phyloP scores from a whole-genome alignment of 2,797 vertebrate species.

The Pseudopleuronectes americanus region DNA sequence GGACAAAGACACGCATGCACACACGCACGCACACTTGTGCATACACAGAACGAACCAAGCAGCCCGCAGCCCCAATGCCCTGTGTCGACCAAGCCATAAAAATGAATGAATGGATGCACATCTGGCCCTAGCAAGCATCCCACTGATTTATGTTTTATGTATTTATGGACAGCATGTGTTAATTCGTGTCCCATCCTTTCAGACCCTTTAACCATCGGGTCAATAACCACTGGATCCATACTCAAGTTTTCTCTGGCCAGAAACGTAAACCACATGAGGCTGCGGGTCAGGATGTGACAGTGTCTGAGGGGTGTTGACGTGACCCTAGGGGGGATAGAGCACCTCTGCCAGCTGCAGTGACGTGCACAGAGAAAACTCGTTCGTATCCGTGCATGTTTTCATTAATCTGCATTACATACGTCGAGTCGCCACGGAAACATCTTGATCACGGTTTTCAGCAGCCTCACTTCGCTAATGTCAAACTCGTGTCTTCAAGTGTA shows the following conservation, averaged over 20 bases:
- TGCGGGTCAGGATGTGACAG: constrained; percentile 47
- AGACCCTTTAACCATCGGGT: constrained; percentile 65
- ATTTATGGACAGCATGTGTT: constrained; percentile 57
- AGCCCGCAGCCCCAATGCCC: constrained; percentile 49
- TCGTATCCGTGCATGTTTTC: constrained; percentile 32
- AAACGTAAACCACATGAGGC: constrained; percentile 59
- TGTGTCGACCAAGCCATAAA: constrained; percentile 32
- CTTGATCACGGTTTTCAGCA: constrained; percentile 40
- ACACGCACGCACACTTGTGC: constrained; percentile 16
- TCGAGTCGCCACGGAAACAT: constrained; percentile 25
- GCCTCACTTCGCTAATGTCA: constrained; percentile 34
- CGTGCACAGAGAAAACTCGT: background rate
- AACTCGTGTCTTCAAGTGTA: constrained; percentile 25
- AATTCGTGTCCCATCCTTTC: constrained; percentile 51
- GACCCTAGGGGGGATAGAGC: constrained; percentile 14
- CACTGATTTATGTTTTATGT: constrained; percentile 61
- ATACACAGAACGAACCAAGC: constrained; percentile 1
- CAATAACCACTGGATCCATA: constrained; percentile 76
- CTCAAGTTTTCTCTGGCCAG: constrained; percentile 42
- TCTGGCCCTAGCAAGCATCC: constrained; percentile 49
- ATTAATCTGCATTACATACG: constrained; percentile 30
- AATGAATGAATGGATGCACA: constrained; percentile 57
- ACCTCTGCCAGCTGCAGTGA: constrained; percentile 26
- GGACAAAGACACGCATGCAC: constrained; percentile 37
- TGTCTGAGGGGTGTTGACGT: constrained; percentile 34